Base-by-base conservation (phyloP, 2,113 vertebrate species). In the Crocuta crocuta region DNA sequence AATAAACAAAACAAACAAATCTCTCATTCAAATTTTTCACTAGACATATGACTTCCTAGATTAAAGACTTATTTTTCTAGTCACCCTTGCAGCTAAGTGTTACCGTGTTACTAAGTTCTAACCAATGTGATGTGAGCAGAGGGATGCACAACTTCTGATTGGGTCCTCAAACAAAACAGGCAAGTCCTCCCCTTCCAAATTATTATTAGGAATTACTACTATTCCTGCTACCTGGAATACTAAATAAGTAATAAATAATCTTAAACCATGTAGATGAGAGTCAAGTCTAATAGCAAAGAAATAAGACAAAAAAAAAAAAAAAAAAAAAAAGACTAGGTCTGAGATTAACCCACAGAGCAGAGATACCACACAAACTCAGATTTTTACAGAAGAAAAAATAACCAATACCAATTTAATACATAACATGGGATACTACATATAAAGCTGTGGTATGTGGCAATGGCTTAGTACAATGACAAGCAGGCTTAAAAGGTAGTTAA, bases 11-110 rank as follows among this genome's bases (percentile, higher is more conserved):
- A 24, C 24, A 24, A 93, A 83, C 24, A 73, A n/a, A 76, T 1
- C 6, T 92, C 45, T 33, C 74, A 73, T 81, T 45, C 83, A 81
- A 80, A 39, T 93, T 93, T 82, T 35, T 82, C 66, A 5, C 45
- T 76, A 11, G 50, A n/a, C 48, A 93, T 3, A 39, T 61, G 33
- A 76, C 23, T 83, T 78, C 24, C 23, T n/a, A 82, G 39, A 70
- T 35, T 71, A 86, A 66, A 79, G n/a, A 58, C 43, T 91, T 80
- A 16, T 68, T 91, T 91, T 78, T 61, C 89, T 73, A 89, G 68
- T 13, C 35, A 68, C 76, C 48, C 33, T 55, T 74, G 28, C 5
- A 96, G 45, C 45, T 76, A 48, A 80, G 11, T 55, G 21, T 74
- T 66, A 88, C 26, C 43, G 53, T 65, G 19, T 82, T 79, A 35